Conservation (phyloP, 2,113 vertebrate species). For the Martes martes region DNA sequence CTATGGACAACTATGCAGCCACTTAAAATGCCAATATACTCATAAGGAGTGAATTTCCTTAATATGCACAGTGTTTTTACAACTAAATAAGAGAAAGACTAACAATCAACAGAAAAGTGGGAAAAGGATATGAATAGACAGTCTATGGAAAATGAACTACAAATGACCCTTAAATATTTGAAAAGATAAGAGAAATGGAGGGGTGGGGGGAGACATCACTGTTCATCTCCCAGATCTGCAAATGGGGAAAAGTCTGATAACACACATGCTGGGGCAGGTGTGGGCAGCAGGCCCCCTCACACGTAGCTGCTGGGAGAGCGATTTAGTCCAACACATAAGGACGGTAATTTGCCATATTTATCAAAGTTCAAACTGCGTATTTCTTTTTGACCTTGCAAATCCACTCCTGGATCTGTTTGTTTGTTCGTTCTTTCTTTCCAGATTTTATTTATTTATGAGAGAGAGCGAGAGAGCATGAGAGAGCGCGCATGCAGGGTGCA, state of each 20-base stretch:
- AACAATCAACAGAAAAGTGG: background rate
- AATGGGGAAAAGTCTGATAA: background rate
- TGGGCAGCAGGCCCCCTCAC: background rate
- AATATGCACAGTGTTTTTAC: background rate
- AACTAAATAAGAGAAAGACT: background rate
- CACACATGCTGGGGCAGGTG: too few species aligned
- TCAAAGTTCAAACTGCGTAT: background rate
- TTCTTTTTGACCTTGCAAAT: background rate
- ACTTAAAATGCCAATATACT: background rate
- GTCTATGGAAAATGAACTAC: background rate
- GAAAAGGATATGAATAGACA: background rate
- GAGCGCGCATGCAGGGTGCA: accelerated
- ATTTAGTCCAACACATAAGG: background rate
- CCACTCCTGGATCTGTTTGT: background rate
- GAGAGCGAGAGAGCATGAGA: background rate
- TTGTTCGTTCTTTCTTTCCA: background rate
- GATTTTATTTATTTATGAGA: background rate
- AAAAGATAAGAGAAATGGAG: background rate
- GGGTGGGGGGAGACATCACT: background rate
- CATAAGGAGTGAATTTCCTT: background rate
- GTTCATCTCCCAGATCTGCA: background rate
- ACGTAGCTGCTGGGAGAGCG: background rate
- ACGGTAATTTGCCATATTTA: background rate
- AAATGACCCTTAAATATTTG: background rate
- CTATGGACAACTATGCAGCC: background rate